These are phyloP conservation scores for Dascyllus trimaculatus DNA, from an alignment of 2,113 vertebrate genomes.

Conservation along the genomic window DNA sequence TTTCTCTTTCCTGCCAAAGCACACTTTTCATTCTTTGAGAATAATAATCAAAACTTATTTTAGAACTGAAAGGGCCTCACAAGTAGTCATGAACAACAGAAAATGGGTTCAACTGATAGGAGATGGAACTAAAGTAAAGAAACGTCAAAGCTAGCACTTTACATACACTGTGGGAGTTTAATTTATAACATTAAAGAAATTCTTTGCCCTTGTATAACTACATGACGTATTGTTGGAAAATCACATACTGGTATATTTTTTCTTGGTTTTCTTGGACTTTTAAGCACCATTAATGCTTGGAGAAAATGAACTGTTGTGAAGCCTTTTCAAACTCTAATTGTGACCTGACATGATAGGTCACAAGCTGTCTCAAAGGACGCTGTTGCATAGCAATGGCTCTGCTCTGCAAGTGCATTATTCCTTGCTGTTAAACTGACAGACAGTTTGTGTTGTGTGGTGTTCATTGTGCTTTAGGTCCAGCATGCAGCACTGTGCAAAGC, in stretches of 20 bases:
- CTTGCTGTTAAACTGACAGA: conserved; percentile 17
- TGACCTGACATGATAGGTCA: conserved; percentile 20
- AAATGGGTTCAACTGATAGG: neutral
- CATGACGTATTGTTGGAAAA: neutral
- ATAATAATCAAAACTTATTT: neutral
- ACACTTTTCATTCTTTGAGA: conserved; percentile 6
- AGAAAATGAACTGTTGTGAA: neutral
- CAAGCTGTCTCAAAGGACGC: neutral
- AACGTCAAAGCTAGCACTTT: neutral
- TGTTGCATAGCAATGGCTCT: conserved; percentile 16
- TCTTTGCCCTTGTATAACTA: neutral
- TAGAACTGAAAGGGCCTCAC: neutral
- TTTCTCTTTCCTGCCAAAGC: conserved; percentile 10
- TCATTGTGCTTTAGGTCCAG: conserved; percentile 71
- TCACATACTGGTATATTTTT: neutral
- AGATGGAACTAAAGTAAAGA: neutral
- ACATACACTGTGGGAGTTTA: neutral
- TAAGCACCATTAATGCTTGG: neutral
- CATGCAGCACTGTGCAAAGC: conserved; percentile 68
- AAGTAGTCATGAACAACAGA: neutral
- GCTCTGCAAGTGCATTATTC: conserved; percentile 6
- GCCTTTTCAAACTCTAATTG: neutral
- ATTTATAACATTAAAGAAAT: neutral
- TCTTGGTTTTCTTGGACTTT: neutral
- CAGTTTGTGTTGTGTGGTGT: conserved; percentile 10